Conservation (phyloP, 2,113 vertebrate species). For the Penelope pileata region DNA sequence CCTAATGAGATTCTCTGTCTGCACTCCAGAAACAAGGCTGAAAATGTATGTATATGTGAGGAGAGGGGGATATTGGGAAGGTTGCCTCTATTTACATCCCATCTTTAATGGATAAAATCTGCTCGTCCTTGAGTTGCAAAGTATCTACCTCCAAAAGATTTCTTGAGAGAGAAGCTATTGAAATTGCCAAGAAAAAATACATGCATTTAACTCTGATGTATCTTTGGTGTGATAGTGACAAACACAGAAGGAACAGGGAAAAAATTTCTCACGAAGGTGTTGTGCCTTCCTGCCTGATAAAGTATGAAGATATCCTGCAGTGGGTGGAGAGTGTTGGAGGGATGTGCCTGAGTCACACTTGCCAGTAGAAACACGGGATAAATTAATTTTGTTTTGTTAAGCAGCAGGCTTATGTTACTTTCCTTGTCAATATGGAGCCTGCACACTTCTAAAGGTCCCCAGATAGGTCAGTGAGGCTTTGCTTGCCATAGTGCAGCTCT, state of each 20-base stretch:
- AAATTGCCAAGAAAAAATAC: neutral
- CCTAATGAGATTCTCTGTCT: conserved; percentile 94
- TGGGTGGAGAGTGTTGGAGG: neutral
- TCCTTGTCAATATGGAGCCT: neutral
- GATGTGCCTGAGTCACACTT: neutral
- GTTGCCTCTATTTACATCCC: conserved; percentile 91
- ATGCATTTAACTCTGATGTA: neutral
- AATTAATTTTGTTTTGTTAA: neutral
- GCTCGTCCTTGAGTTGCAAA: conserved; percentile 86
- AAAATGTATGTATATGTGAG: conserved; percentile 64
- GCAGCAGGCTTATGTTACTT: neutral
- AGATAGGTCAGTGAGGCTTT: neutral
- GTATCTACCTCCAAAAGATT: conserved; percentile 72
- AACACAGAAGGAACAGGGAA: neutral
- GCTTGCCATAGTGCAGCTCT: neutral
- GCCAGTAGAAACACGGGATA: neutral
- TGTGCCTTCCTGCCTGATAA: neutral
- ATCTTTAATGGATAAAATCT: conserved; percentile 96
- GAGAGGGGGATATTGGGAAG: conserved; percentile 73
- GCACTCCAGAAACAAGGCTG: conserved; percentile 84
- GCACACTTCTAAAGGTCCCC: neutral
- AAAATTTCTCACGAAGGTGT: neutral
- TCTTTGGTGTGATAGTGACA: neutral
- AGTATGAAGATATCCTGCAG: neutral
- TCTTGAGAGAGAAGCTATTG: neutral